Evolutionary conservation across 92 coral and sea anemone species (phyloP), one percentile per base, ranked within the genome.

Genomic region (Meandrina meandrites): DNA sequence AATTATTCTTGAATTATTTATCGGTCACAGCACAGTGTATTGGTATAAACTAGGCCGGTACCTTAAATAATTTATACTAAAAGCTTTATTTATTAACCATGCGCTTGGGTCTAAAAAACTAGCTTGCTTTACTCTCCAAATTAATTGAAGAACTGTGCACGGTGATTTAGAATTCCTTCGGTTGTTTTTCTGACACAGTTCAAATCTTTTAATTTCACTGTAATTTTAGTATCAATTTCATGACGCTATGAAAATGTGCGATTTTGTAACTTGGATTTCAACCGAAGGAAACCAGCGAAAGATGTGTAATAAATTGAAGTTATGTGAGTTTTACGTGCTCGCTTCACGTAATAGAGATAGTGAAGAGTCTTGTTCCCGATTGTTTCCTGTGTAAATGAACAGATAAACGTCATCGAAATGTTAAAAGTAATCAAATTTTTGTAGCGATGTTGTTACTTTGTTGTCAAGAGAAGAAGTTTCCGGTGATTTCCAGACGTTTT

Each of bases 391-490:
- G 24, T 73, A 12, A 76, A 40, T 77, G 37, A 64, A 77, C 76
- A 64, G 68, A 64, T 47, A 36, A 62, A 21, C 24, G 45, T 70
- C 67, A 77, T 32, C 14, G 75, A 60, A 62, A 78, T 62, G 18
- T 32, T 57, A 76, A 74, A 62, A 42, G 35, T 30, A 66, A 60
- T 76, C 82, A 50, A 34, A 27, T 60, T 76, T 76, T 32, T 85
- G 62, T 74, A 24, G 37, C 75, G 30, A 37, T 75, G 72, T 76
- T 37, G 51, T 77, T 73, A 40, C 75, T 53, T 53, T 74, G 58
- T 62, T 79, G 88, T 76, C 58, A 78, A 78, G 85, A 22, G 32
- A 37, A 42, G 90, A 89, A 89, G 76, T 80, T 89, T 92, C 94
- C 94, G 84, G 90, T 35, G 37, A 40, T 81, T 89, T 89, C 87